phyloP scores from a whole-genome alignment of 1,140 invertebrate species.

The Antheraea pernyi region DNA sequence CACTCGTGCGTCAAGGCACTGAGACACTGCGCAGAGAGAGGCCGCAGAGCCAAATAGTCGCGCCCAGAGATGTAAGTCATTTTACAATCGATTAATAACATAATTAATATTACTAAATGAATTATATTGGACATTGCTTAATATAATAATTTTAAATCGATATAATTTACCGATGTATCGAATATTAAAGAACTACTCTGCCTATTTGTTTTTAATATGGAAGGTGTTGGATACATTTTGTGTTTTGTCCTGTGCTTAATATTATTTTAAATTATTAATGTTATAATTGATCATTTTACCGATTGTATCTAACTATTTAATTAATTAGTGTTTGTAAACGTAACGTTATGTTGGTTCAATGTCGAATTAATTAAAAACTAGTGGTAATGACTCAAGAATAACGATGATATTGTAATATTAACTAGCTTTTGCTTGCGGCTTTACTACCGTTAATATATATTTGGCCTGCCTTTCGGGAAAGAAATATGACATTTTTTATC shows the following conservation, averaged over 20 bases:
- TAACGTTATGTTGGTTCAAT: background rate
- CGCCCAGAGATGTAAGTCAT: conserved; percentile 59
- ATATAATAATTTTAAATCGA: background rate
- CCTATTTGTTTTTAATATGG: background rate
- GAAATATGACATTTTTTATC: no score
- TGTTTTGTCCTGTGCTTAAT: background rate
- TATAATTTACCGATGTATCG: background rate
- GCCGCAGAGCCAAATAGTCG: conserved; percentile 57
- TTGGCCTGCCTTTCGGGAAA: no score
- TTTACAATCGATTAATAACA: background rate
- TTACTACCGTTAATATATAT: no score
- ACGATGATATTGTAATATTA: no score
- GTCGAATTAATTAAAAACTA: background rate
- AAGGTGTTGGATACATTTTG: conserved; percentile 1
- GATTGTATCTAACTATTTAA: background rate
- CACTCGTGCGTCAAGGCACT: conserved; percentile 62
- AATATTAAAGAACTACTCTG: background rate
- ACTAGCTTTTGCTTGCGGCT: no score
- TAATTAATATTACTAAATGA: background rate
- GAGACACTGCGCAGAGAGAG: conserved; percentile 60
- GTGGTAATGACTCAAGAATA: no score
- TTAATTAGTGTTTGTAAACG: background rate
- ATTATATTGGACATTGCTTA: no score
- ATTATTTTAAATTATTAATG: background rate
- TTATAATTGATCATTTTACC: background rate